phyloP scores from a whole-genome alignment of 2,113 vertebrate species.

The Ciconia boyciana region DNA sequence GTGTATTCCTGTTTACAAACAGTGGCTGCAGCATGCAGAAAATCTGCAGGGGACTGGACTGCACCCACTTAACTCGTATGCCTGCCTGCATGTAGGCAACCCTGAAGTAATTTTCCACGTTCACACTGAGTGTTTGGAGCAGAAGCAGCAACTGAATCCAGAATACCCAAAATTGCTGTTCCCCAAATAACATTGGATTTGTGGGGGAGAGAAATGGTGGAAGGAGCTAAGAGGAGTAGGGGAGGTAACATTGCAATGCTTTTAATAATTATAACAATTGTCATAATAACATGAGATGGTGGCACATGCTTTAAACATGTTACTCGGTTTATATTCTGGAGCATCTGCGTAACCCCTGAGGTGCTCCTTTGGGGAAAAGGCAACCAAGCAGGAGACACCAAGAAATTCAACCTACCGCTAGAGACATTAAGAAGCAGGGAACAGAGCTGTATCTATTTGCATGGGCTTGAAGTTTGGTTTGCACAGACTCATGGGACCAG shows the following conservation, averaged over 20 bases:
- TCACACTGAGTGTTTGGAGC: background rate
- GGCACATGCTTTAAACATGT: background rate
- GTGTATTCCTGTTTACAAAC: conserved; percentile 60
- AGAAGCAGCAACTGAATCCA: background rate
- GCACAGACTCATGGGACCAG: background rate
- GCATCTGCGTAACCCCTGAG: background rate
- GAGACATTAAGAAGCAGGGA: background rate
- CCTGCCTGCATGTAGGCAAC: background rate
- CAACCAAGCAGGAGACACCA: background rate
- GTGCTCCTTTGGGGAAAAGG: background rate
- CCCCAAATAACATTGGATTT: background rate
- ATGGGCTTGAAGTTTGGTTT: background rate
- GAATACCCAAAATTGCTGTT: background rate
- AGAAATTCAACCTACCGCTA: background rate
- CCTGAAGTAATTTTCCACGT: background rate
- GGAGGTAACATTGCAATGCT: background rate
- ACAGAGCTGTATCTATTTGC: background rate
- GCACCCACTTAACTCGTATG: background rate
- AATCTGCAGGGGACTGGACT: background rate
- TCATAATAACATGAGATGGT: background rate
- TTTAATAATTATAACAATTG: background rate
- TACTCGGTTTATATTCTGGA: background rate
- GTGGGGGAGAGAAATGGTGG: background rate
- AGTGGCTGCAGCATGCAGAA: conserved; percentile 29
- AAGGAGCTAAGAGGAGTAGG: background rate